These are phyloP conservation scores for Calidris pygmaea DNA, from an alignment of 2,113 vertebrate species.

Conservation along the genomic window DNA sequence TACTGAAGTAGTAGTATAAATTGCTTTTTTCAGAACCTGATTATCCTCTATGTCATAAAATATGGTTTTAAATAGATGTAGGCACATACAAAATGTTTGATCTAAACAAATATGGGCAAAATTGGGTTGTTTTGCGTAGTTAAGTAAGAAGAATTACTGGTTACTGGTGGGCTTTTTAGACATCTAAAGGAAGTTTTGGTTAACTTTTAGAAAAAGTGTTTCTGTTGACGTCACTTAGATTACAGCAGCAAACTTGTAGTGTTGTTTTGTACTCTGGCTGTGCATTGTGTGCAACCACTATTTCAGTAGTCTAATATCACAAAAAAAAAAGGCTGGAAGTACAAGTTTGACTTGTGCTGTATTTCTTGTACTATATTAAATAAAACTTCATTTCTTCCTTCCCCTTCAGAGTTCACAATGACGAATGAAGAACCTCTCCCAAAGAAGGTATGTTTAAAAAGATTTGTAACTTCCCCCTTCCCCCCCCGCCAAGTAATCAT, in stretches of 20 bases:
- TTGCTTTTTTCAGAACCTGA: not conserved
- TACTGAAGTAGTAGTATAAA: not conserved
- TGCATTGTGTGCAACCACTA: not conserved
- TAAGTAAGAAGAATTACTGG: not conserved
- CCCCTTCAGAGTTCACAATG: slow-evolving; percentile 85
- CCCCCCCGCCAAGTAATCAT: not conserved
- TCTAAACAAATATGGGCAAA: not conserved
- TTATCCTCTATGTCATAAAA: not conserved
- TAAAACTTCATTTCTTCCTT: not conserved
- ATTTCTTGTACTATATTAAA: not conserved
- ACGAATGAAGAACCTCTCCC: slow-evolving; percentile 99
- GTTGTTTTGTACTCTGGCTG: not conserved
- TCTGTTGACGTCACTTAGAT: not conserved
- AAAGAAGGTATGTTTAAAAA: slow-evolving; percentile 87
- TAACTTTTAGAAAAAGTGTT: not conserved
- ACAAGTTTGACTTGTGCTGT: not conserved
- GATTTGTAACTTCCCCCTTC: not conserved
- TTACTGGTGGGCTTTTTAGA: not conserved
- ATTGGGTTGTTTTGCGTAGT: not conserved
- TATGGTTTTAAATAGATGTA: accelerated
- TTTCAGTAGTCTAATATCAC: not conserved
- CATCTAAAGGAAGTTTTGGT: not conserved
- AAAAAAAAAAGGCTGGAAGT: not conserved
- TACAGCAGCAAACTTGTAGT: not conserved
- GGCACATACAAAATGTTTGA: not conserved